Conservation (phyloP, 2,888 invertebrate species). For the Rambutsinella grinnellia region DNA sequence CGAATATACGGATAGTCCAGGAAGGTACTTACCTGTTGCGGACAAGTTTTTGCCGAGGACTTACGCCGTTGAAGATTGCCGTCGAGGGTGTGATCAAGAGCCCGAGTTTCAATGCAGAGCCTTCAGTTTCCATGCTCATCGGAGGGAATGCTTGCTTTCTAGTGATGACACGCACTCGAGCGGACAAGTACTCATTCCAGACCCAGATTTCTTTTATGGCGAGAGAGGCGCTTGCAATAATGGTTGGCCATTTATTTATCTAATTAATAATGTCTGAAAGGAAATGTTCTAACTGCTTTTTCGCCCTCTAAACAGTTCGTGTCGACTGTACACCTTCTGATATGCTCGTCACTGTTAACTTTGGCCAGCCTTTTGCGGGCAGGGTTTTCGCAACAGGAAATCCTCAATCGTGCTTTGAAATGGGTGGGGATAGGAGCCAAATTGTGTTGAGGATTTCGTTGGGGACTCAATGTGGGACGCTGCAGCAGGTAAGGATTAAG, state of each 20-base stretch:
- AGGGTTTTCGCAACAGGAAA: slow-evolving; percentile 85
- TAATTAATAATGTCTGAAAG: background rate
- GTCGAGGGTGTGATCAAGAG: slow-evolving; percentile 69
- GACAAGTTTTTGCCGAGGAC: slow-evolving; percentile 69
- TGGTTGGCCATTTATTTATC: slow-evolving; percentile 71
- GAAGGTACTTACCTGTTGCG: slow-evolving; percentile 69
- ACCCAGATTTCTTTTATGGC: slow-evolving; percentile 78
- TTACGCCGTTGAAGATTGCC: slow-evolving; percentile 69
- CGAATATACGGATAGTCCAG: slow-evolving; percentile 69
- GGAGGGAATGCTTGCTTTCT: slow-evolving; percentile 78
- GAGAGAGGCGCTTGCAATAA: slow-evolving; percentile 87
- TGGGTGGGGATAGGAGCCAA: slow-evolving; percentile 72
- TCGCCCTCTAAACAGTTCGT: slow-evolving; percentile 76
- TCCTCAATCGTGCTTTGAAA: slow-evolving; percentile 79
- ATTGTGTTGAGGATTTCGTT: slow-evolving; percentile 76
- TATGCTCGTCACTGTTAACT: slow-evolving; percentile 76
- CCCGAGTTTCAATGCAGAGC: slow-evolving; percentile 70
- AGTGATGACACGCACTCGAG: slow-evolving; percentile 86
- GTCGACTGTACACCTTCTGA: slow-evolving; percentile 82
- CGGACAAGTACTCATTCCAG: slow-evolving; percentile 77
- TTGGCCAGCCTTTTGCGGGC: slow-evolving; percentile 74
- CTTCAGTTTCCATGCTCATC: slow-evolving; percentile 67
- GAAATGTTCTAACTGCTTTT: slow-evolving; percentile 5
- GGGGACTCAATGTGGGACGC: slow-evolving; percentile 70
- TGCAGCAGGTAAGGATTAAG: slow-evolving; percentile 68